Evolutionary conservation across 2,113 vertebrate species (phyloP).

Genomic region (Sisor rabdophorus): DNA sequence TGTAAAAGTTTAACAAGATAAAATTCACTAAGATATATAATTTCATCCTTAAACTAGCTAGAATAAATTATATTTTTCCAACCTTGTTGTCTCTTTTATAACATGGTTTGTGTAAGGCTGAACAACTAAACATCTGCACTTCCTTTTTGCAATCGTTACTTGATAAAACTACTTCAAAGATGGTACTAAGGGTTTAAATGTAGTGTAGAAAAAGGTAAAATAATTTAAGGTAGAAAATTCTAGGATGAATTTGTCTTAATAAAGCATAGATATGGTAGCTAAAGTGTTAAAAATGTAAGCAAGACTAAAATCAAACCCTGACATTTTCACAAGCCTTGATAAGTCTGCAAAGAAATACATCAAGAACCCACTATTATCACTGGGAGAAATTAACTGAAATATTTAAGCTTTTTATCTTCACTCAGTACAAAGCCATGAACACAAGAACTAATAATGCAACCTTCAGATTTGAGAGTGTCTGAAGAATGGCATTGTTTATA

Average conservation of each 20-base stretch:
- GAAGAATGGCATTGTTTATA: background rate
- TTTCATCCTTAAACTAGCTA: background rate
- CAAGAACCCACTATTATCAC: background rate
- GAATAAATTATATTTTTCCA: background rate
- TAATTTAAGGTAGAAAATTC: constrained; percentile 13
- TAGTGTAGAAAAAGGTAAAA: background rate
- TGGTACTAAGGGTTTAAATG: background rate
- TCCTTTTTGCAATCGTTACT: background rate
- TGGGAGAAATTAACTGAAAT: background rate
- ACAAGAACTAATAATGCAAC: constrained; percentile 10
- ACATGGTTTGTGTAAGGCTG: background rate
- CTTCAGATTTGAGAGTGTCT: background rate
- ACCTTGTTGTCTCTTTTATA: background rate
- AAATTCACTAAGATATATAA: background rate
- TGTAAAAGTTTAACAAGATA: background rate
- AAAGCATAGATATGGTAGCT: constrained; percentile 28
- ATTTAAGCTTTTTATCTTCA: background rate
- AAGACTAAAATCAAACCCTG: constrained; percentile 28
- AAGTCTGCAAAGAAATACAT: background rate
- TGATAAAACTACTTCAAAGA: background rate
- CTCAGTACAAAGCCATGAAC: background rate
- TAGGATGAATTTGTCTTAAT: constrained; percentile 37
- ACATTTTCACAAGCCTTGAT: background rate
- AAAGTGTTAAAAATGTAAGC: constrained; percentile 27
- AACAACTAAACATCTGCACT: background rate